Conservation (phyloP, 1,140 invertebrate genomes). For the Bombus superbus region DNA sequence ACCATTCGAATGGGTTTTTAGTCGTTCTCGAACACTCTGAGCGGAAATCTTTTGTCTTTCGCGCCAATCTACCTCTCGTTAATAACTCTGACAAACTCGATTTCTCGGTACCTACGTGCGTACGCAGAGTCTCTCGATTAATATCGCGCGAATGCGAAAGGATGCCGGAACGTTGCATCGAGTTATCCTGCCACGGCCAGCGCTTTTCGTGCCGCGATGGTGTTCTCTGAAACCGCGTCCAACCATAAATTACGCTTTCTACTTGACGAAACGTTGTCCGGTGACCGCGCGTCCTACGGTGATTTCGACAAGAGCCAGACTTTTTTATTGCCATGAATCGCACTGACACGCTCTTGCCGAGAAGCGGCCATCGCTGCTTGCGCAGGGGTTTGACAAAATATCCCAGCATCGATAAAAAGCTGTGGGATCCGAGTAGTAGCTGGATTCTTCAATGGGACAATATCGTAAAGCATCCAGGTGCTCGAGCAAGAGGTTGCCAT, state of each 20-base stretch:
- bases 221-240: neutral
- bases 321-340: constrained; percentile 67
- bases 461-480: constrained; percentile 83
- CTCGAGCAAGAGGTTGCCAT: constrained; percentile 79
- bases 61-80: neutral
- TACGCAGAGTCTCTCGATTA: constrained; percentile 7
- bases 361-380: constrained; percentile 73
- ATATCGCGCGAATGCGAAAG: neutral
- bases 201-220: too few relatives aligned
- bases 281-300: too few relatives aligned
- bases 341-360: constrained; percentile 60
- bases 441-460: constrained; percentile 85
- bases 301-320: neutral
- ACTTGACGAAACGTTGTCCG: neutral
- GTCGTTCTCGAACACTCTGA: neutral
- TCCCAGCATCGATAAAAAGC: constrained; percentile 80
- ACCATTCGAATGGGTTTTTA: neutral
- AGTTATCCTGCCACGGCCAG: neutral
- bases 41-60: neutral
- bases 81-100: neutral
- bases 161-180: neutral
- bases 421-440: constrained; percentile 83
- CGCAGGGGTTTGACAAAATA: constrained; percentile 78
- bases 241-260: neutral
- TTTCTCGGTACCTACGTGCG: neutral